These are phyloP conservation scores for Pheosia gnoma DNA, from an alignment of 2,888 invertebrate species.

Conservation along the genomic window DNA sequence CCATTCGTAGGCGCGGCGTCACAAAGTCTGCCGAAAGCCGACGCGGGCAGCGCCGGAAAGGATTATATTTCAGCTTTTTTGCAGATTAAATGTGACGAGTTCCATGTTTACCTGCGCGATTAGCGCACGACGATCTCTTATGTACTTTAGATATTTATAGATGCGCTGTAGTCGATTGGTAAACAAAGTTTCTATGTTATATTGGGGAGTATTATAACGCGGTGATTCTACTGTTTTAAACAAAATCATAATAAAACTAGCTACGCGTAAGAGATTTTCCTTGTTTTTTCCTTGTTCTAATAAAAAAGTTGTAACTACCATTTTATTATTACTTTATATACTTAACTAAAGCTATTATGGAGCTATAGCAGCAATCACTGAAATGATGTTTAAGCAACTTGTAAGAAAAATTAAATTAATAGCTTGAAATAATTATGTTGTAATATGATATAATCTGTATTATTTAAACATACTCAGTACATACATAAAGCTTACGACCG, in stretches of 20 bases:
- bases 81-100: constrained; percentile 66
- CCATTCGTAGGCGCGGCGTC: constrained; percentile 61
- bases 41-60: constrained; percentile 68
- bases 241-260: too few species aligned
- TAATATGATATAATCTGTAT: too few species aligned
- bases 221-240: neutral
- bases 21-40: constrained; percentile 78
- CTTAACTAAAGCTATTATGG: too few species aligned
- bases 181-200: neutral
- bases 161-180: neutral
- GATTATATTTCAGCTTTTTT: constrained; percentile 71
- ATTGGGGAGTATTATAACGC: neutral
- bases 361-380: too few species aligned
- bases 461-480: too few species aligned
- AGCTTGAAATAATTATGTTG: too few species aligned
- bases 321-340: too few species aligned
- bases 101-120: constrained; percentile 57
- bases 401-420: too few species aligned
- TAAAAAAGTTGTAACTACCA: too few species aligned
- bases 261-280: too few species aligned
- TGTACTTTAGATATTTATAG: constrained; percentile 13
- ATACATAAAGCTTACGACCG: neutral
- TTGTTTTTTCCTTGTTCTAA: too few species aligned
- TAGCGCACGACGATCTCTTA: constrained; percentile 24
- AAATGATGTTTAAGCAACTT: too few species aligned